Conservation (phyloP, 2,797 vertebrate species). For the Rhinichthys osculus region DNA sequence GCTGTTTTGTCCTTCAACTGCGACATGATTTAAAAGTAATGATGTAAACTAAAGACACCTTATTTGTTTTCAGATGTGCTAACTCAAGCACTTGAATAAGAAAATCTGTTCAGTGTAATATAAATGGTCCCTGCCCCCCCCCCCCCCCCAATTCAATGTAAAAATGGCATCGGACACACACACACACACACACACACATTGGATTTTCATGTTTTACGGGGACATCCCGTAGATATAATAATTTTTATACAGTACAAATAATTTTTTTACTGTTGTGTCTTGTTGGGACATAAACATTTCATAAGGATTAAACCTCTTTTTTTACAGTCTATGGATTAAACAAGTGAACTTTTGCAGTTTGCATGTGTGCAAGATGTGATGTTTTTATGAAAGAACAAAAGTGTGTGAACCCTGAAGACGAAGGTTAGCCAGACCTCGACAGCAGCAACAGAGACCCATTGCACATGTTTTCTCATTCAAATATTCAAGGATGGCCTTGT, state of each 20-base stretch:
- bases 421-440: not conserved
- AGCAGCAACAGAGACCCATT: not conserved
- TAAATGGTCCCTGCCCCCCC: not conserved
- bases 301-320: not conserved
- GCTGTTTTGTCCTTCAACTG: slow-evolving; percentile 38
- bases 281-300: slow-evolving; percentile 2
- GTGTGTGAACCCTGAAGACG: slow-evolving; percentile 2
- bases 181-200: no score
- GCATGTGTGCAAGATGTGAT: not conserved
- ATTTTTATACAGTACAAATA: no score
- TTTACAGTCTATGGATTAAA: no score
- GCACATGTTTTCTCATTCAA: not conserved
- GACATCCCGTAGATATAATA: no score
- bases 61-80: slow-evolving; percentile 18
- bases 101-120: not conserved
- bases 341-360: not conserved
- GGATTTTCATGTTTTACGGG: no score
- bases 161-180: not conserved
- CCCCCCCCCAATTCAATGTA: not conserved
- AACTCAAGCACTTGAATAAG: not conserved
- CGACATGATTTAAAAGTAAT: slow-evolving; percentile 16
- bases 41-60: slow-evolving; percentile 23
- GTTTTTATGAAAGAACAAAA: slow-evolving; percentile 4
- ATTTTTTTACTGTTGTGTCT: not conserved
- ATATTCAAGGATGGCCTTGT: slow-evolving; percentile 22